Evolutionary conservation across 2,113 vertebrate species (phyloP), one percentile per base, ranked within the genome.

Genomic region (Notechis scutatus): DNA sequence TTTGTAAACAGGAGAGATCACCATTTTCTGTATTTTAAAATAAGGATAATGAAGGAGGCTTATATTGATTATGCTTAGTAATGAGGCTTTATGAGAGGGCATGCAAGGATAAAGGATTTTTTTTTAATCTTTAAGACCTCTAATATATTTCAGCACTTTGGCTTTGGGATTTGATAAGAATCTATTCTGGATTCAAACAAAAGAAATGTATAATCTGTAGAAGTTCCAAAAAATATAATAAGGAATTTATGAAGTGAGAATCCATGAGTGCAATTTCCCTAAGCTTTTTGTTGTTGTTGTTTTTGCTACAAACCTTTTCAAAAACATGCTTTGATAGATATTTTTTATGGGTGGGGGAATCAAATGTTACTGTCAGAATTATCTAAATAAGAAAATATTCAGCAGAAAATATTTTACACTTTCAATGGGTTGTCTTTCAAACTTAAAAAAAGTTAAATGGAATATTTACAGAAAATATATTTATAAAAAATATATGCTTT

Each of bases 41-140:
- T 92, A 89, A 92, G 24, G 45, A 23, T 57, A 89, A 92, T 81
- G 87, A 89, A 89, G 50, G 11, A 81, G 52, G 61, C 34, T 92
- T 89, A 81, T 54, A 89, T 81, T 92, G 92, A 92, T 57, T 69
- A 52, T 81, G 87, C 64, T 89, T 64, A 57, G 52, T 89, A 92
- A 92, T 89, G 61, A 89, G 52, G 54, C 87, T 89, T 89, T 81
- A 88, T 89, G 87, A 89, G 39, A 88, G 12, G 34, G 24, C 12
- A 0, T 57, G 87, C 56, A 81, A 92, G 92, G 34, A 89, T 45
- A 39, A 56, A 92, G 52, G 50, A 56, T 23, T 74, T 26, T 39
- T 92, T 92, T 74, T 39, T 8, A 74, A 92, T 85, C 92, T 56
- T 56, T 92, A 55, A 85, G 87, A 42, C 11, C 24, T 89, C 4